These are phyloP conservation scores for Ypsolopha sequella DNA, from an alignment of 2,888 invertebrate species.

Conservation along the genomic window DNA sequence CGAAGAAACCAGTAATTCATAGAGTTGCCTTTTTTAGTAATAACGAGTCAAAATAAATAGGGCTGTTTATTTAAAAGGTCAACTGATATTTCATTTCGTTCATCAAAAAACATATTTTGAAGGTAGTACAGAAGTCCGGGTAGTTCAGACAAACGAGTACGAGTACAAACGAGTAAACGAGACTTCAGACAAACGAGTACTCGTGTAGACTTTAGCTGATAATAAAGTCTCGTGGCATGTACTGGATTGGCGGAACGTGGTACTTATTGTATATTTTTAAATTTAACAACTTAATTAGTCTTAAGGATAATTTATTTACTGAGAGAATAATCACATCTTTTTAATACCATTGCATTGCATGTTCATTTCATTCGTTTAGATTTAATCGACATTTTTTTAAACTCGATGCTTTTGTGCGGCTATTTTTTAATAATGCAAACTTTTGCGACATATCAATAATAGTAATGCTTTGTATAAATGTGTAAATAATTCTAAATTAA, in stretches of 20 bases:
- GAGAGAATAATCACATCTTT: no score
- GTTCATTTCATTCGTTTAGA: background rate
- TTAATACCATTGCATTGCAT: background rate
- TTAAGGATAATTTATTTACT: conserved; percentile 24
- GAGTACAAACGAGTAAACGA: no score
- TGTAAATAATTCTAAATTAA: no score
- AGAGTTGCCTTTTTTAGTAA: background rate
- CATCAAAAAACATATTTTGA: conserved; percentile 1
- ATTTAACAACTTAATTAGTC: conserved; percentile 49
- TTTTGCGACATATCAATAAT: no score
- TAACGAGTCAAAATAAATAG: background rate
- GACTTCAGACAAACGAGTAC: conserved; percentile 32
- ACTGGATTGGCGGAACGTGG: conserved; percentile 23
- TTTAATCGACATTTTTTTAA: background rate
- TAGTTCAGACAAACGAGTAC: conserved; percentile 9
- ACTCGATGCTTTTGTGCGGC: conserved; percentile 21
- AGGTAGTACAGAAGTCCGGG: conserved; percentile 16
- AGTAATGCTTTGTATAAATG: no score
- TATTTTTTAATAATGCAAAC: background rate
- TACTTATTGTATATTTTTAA: conserved; percentile 8
- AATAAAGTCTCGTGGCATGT: conserved; percentile 63
- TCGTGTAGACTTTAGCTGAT: conserved; percentile 60
- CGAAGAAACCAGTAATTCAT: background rate
- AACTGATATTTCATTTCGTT: conserved; percentile 6
- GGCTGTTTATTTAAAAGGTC: background rate